These are phyloP conservation scores for Pachypsylla venusta DNA, from an alignment of 1,140 invertebrate species.

Conservation along the genomic window DNA sequence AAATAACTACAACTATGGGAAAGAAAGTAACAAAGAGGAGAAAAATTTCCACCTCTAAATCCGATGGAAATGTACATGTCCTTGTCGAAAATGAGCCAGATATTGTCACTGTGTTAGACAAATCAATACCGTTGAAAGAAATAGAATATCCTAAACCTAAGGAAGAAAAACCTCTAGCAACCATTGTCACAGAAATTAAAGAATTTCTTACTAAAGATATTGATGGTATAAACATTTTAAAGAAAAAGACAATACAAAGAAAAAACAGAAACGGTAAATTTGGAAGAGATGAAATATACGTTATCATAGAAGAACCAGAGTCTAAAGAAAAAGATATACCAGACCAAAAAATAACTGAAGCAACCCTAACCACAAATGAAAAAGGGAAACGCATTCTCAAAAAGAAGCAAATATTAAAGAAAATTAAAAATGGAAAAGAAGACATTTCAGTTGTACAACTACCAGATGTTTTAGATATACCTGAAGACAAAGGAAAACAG, in stretches of 20 bases:
- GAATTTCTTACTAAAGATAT: conserved; percentile 3
- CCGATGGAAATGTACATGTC: not conserved
- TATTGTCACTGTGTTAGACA: not conserved
- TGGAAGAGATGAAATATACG: not conserved
- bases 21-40: conserved; percentile 8
- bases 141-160: conserved; percentile 4
- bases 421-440: conserved; percentile 9
- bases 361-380: not conserved
- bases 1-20: conserved; percentile 6
- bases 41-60: not conserved
- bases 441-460: not conserved
- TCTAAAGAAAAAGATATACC: not conserved
- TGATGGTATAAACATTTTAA: conserved; percentile 3
- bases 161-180: not conserved
- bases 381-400: not conserved
- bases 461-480: not conserved
- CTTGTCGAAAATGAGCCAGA: not conserved
- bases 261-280: not conserved
- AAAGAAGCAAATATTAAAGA: not conserved
- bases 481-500: not conserved
- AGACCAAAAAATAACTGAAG: conserved; percentile 1
- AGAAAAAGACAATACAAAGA: not conserved
- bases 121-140: not conserved
- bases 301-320: not conserved
- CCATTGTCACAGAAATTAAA: not conserved